Evolutionary conservation across 2,888 invertebrate genomes (phyloP).

Genomic region (Onthophagus sagittarius): DNA sequence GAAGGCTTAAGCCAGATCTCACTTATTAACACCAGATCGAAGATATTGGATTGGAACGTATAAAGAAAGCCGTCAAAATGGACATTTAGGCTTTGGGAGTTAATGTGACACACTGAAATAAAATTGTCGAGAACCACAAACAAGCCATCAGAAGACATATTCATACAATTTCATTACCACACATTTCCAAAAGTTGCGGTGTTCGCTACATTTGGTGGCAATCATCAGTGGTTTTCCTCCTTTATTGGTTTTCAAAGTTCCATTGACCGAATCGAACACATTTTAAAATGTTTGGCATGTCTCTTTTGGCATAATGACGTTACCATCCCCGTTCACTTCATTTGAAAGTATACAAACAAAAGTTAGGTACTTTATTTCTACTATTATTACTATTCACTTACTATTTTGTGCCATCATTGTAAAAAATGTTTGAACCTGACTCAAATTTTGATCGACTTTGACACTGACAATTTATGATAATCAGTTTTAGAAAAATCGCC

Average conservation of each 20-base stretch:
- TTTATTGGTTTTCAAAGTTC: neutral
- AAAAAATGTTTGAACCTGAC: no score
- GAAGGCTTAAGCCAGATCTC: no score
- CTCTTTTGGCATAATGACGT: neutral
- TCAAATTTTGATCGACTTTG: no score
- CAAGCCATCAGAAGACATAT: no score
- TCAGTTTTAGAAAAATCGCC: no score
- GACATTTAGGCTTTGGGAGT: no score
- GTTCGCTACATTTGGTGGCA: neutral
- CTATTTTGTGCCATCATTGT: neutral
- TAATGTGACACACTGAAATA: no score
- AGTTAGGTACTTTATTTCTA: neutral
- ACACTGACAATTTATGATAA: no score
- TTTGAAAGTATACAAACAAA: neutral
- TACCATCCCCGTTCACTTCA: neutral
- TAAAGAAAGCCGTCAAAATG: no score
- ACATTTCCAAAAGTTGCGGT: neutral
- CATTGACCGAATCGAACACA: neutral
- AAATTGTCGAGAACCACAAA: no score
- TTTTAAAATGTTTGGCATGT: neutral
- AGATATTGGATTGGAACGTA: no score
- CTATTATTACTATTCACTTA: neutral
- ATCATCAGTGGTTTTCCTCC: neutral
- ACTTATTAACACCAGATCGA: no score
- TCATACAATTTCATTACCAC: neutral